Percentiles rank a stretch among this genome's conserved stretches.
Conservation (phyloP, 2,888 invertebrate species). For the Lithophane socia region DNA sequence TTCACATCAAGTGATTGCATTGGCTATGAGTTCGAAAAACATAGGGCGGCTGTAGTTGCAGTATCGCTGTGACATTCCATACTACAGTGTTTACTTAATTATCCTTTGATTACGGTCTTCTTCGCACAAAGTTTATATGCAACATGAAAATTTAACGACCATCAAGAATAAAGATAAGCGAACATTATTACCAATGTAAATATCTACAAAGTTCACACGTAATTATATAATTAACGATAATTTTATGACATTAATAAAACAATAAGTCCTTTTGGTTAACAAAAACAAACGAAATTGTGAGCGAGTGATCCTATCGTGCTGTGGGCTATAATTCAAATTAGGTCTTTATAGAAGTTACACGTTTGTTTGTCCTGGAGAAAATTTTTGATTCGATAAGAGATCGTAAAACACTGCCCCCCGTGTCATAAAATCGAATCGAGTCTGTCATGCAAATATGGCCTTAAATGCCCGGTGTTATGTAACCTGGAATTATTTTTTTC, state of each 20-base stretch:
- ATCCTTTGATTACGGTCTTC: conserved; percentile 28
- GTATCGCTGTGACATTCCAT: not conserved
- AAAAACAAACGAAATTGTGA: conserved; percentile 63
- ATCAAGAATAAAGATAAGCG: conserved; percentile 64
- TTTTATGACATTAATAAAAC: conserved; percentile 64
- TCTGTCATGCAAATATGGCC: conserved; percentile 80
- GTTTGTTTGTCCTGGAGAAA: conserved; percentile 82
- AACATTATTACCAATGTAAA: conserved; percentile 65
- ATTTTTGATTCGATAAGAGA: conserved; percentile 86
- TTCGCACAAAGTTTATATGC: conserved; percentile 31
- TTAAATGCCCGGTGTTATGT: conserved; percentile 78
- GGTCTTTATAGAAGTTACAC: conserved; percentile 77
- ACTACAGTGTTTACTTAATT: conserved; percentile 31
- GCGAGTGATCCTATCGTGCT: conserved; percentile 71
- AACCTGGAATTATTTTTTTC: conserved; percentile 78
- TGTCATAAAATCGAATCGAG: conserved; percentile 83
- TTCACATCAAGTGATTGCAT: conserved; percentile 77
- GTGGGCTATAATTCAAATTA: conserved; percentile 79
- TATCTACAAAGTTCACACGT: conserved; percentile 68
- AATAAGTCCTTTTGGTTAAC: conserved; percentile 59
- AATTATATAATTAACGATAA: conserved; percentile 65
- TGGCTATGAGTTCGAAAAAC: conserved; percentile 51
- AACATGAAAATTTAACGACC: conserved; percentile 64
- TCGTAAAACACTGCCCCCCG: conserved; percentile 87
- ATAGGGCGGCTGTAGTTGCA: conserved; percentile 8